Percentiles rank a stretch among this genome's conserved stretches.
phyloP scores from a whole-genome alignment of 2,888 invertebrate species.

The Chymomyza fuscimana region DNA sequence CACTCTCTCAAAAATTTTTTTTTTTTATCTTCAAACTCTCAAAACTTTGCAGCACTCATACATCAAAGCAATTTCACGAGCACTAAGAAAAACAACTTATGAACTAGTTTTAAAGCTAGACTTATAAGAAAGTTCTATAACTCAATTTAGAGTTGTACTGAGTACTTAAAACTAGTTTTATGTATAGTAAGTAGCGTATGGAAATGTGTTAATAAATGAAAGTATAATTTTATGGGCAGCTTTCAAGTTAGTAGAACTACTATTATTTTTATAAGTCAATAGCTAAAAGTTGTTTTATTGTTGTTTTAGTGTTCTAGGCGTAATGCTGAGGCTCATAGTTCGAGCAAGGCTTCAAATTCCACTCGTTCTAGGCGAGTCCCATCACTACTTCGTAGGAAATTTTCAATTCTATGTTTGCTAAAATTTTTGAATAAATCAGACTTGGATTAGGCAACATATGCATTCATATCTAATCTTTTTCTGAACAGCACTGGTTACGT shows the following conservation, averaged over 20 bases:
- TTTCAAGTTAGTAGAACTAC: not conserved
- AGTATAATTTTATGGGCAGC: slow-evolving; percentile 2
- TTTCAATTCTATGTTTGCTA: too few relatives aligned
- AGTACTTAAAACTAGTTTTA: slow-evolving; percentile 19
- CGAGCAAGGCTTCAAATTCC: slow-evolving; percentile 56
- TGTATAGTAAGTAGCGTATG: not conserved
- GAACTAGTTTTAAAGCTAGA: slow-evolving; percentile 11
- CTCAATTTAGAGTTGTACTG: not conserved
- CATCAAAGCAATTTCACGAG: slow-evolving; percentile 33
- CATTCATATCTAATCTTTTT: too few relatives aligned
- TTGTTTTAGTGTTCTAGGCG: slow-evolving; percentile 45
- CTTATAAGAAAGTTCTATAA: slow-evolving; percentile 12
- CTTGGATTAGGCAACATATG: too few relatives aligned
- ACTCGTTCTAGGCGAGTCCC: slow-evolving; percentile 60
- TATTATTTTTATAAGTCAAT: too few relatives aligned
- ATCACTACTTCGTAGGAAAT: slow-evolving; percentile 51
- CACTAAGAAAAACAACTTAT: slow-evolving; percentile 23
- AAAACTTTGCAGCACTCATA: not conserved
- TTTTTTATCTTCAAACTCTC: not conserved
- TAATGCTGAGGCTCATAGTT: slow-evolving; percentile 55
- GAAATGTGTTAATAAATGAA: not conserved
- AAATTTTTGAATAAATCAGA: not conserved
- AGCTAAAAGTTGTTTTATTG: too few relatives aligned
- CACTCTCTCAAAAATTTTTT: too few relatives aligned
- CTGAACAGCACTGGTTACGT: too few relatives aligned